Evolutionary conservation across 2,797 vertebrate genomes (phyloP), one percentile per base, ranked within the genome.

Genomic region (Simalia tracyae): DNA sequence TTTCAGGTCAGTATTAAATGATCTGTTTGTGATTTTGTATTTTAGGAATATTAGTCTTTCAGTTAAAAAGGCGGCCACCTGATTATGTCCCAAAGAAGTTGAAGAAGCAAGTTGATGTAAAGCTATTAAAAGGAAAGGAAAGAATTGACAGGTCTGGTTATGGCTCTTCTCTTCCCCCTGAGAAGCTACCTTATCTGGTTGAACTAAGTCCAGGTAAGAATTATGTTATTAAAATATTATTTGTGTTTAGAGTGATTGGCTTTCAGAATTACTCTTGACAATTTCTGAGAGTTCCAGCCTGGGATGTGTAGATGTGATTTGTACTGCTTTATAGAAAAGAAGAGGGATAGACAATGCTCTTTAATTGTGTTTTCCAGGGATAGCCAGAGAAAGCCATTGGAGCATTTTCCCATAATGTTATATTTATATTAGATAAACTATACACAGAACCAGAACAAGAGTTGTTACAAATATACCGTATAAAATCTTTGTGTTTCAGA

Each of bases 111-210:
- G 86, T 36, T 2, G 99, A 99, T 0, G 98, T 98, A 95, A 98
- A 98, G 94, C 96, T 94, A 10, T 94, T 95, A 61, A 97, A 97
- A 89, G 98, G 97, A 86, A 98, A 98, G 96, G 98, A 98, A 14
- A 96, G 97, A 94, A 89, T 94, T 59, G 98, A 98, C 0, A 96
- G 96, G 19, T 96, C 97, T 11, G 92, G 95, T 89, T 98, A 98
- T 1, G 98, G 98, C 94, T 97, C 97, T 36, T 97, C 97, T 0
- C 97, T 99, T 90, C 98, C 98, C 12, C 98, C 99, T 0, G 99
- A 99, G 96, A 99, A 99, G 90, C 98, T 99, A 96, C 99, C 99
- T 87, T 99, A 99, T 95, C 96, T 99, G 92, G 99, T 99, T 94
- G 99, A 99, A 97, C 97, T 99, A 95, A 99, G 99, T 96, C 99